Evolutionary conservation across 2,888 invertebrate genomes (phyloP), one percentile per base, ranked within the genome.

Genomic region (Calameuta pallipes): DNA sequence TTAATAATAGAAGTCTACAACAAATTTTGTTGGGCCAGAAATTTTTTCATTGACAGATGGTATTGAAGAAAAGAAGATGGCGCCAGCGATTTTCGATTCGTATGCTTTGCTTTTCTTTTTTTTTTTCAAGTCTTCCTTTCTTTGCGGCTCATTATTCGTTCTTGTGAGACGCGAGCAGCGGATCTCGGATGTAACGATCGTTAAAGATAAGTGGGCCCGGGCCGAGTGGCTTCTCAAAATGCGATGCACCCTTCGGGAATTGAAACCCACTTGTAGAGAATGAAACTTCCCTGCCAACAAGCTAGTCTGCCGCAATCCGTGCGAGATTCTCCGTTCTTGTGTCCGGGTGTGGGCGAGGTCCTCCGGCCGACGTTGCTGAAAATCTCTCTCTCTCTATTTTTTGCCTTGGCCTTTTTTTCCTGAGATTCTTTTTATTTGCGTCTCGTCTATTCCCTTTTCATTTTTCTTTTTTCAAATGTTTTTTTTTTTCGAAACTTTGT

Each of bases 261-360:
- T 91, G 90, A 88, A 89, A 89, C 89, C 89, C 90, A 90, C 88
- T 90, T 90, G 88, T 90, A 91, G 89, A 91, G 89, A 91, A 91
- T 90, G 89, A 91, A 89, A 91, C 91, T 91, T 91, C 90, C 91
- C 91, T 91, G 91, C 91, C 89, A 91, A 91, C 91, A 91, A 91
- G 91, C 91, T 91, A 91, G 89, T 90, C 90, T 91, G 90, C 90
- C 89, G 89, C 89, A 90, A 89, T 91, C 90, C 89, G 86, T 89
- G 88, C 86, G 87, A 88, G 87, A 88, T 89, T 86, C 90, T 87
- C 85, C 86, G 83, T 85, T 70, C 70, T 70, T 85, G 88, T 88
- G 86, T 88, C 88, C 89, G 88, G 88, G 83, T 86, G 88, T 87
- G 87, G 41, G 87, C 86, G 88, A 87, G 80, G 89, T 88, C 90